Base-by-base conservation (phyloP, 2,797 vertebrate species). In the Zalophus californianus region DNA sequence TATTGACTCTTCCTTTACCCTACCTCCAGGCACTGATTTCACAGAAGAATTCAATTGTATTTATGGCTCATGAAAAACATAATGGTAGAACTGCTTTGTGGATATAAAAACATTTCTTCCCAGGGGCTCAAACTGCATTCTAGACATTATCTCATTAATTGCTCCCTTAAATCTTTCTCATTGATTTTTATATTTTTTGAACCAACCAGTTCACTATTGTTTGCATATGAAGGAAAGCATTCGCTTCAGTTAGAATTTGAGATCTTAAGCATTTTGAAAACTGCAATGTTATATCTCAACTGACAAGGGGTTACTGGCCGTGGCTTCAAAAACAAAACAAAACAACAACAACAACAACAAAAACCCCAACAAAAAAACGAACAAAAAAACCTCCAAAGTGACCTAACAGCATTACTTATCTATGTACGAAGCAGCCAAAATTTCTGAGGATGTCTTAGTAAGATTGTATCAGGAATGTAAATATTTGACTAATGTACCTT, bases 111-210 rank as follows among this genome's bases (percentile, higher is more conserved):
- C 44, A 52, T 96, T 96, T 91, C 94, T 97, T 98, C 78, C 92
- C 83, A 86, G 70, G 80, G 66, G 48, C 60, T 96, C 86, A 84
- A 94, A 82, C 54, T 96, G 90, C 83, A 77, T 97, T 93, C 83
- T 87, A 97, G 96, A 97, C 96, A 97, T 98, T 95, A 97, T 95
- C 92, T 96, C 95, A 96, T 97, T 98, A 98, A 97, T 93, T 82
- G 92, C 70, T 90, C 44, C 86, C 89, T 97, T 97, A 98, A 97
- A 94, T 97, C 96, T 97, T 97, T 95, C 75, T 95, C 75, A 97
- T 96, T 97, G 97, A 98, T 96, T 98, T 97, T 97, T 79, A 89
- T 87, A 83, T 94, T 96, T 97, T 95, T 92, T 96, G 73, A 96
- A 87, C 66, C n/a, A 93, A 56, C 14, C 93, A 91, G 84, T 79